Base-by-base conservation (phyloP, 2,113 vertebrate species). In the Oncorhynchus kisutch region DNA sequence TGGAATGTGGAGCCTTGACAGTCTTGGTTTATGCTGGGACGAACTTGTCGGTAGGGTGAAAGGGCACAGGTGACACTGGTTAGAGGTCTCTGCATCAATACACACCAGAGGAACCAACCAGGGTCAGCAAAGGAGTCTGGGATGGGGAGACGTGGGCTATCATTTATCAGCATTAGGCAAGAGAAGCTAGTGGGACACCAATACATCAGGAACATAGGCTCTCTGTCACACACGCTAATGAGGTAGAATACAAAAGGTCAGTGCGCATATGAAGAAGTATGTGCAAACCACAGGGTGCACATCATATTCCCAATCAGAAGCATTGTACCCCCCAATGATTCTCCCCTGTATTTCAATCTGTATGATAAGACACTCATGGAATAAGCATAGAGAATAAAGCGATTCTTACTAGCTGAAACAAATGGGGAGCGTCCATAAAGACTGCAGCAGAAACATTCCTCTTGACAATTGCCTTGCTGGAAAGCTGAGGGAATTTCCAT, bases 171-270 rank as follows among this genome's bases (percentile, higher is more conserved):
- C 84, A 81, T 51, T 48, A 72, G 74, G 71, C 79, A 77, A 81
- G 79, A 78, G 75, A 75, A 76, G 75, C 65, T 73, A 78, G 71
- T 76, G 70, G 72, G 79, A 89, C 84, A 84, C 72, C 69, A 16
- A 79, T 80, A 77, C 82, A 82, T 89, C 86, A 82, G 85, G 87
- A 79, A 82, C 80, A 81, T 70, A n/a, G 59, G 31, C 49, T 8
- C 51, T 24, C 29, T 34, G 66, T 59, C 48, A n/a, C 16, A 31
- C 27, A 60, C 34, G 31, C 79, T 90, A 88, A 90, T 88, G 85
- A 88, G 85, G 81, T 82, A 73, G 75, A 80, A 79, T 71, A 70
- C 73, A 80, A 87, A 92, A 90, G 90, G 90, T 87, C 84, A 85
- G 24, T 49, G 72, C 70, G 72, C 76, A 48, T 69, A 67, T 60